Base-by-base conservation (phyloP, 2,888 invertebrate genomes). In the Heliconius erato region DNA sequence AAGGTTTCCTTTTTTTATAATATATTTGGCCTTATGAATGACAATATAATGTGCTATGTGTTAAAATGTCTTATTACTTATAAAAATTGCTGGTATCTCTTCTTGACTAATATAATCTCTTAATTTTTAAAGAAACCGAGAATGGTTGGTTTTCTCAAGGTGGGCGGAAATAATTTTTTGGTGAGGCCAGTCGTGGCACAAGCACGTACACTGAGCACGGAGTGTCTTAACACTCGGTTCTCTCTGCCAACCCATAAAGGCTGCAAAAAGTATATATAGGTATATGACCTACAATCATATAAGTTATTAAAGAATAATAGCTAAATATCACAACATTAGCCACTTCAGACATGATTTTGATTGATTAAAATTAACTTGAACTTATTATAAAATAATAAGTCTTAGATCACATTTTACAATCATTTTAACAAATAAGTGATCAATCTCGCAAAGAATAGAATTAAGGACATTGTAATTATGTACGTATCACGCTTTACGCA, bases 351-450 rank as follows among this genome's bases (percentile, higher is more conserved):
- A 76, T 23, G 59, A 35, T 35, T n/a, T 59, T 76, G 76, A 63
- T 76, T 76, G 35, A 63, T 76, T 76, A n/a, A 59, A 76, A 63
- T 76, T 63, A 35, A 63, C 59, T 59, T 76, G 59, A 76, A 63
- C 76, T n/a, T 4, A 63, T 9, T 76, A 4, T 76, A 63, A 23
- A 23, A 35, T 76, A 63, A 63, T 63, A 35, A 32, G 35, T 32
- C 28, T 63, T 76, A 59, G 32, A 76, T 76, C 59, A 76, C n/a
- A 59, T 59, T 35, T 74, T n/a, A 74, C 35, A 35, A n/a, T 63
- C 9, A 16, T 63, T 26, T 54, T 54, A 74, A 32, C 74, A 35
- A 71, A 71, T 71, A 40, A 71, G 40, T 71, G 71, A 71, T 71
- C 71, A 71, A 40, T 71, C 40, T 40, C n/a, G n/a, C 40, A 71